A percentile compares a stretch with the other conserved stretches of the same genome.
Evolutionary conservation across 2,888 invertebrate species (phyloP).

Genomic region (Heterodera filipjevi): DNA sequence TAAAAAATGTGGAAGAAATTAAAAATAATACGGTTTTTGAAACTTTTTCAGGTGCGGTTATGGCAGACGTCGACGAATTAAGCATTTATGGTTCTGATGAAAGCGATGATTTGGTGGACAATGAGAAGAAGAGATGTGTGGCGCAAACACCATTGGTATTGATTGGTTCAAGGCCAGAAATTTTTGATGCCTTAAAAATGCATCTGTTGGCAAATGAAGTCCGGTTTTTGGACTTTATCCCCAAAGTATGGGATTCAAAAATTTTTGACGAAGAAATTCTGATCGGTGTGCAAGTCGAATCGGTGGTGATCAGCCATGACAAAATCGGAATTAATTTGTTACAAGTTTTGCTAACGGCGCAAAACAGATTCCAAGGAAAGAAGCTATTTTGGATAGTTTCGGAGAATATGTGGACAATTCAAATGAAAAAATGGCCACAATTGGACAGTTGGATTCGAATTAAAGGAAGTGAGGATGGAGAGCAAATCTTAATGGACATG

Average conservation of each 20-base stretch:
- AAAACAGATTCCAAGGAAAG: not conserved
- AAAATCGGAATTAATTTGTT: not conserved
- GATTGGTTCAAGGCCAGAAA: not conserved
- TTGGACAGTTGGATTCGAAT: not conserved
- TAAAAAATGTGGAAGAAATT: too few relatives aligned
- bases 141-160: not conserved
- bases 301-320: not conserved
- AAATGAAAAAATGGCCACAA: not conserved
- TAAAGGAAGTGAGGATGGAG: not conserved
- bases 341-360: not conserved
- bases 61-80: not conserved
- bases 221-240: not conserved
- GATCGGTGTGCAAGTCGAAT: not conserved
- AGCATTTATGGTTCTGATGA: not conserved
- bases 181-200: not conserved
- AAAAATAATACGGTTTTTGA: too few relatives aligned
- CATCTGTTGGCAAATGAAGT: not conserved
- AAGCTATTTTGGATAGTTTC: not conserved
- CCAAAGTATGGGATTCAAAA: not conserved
- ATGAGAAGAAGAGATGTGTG: not conserved
- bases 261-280: not conserved
- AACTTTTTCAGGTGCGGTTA: not conserved
- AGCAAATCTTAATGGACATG: not conserved
- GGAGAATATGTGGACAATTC: not conserved
- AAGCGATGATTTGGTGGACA: not conserved